Evolutionary conservation across 1,140 invertebrate genomes (phyloP).

Genomic region (Ceratina australensis): DNA sequence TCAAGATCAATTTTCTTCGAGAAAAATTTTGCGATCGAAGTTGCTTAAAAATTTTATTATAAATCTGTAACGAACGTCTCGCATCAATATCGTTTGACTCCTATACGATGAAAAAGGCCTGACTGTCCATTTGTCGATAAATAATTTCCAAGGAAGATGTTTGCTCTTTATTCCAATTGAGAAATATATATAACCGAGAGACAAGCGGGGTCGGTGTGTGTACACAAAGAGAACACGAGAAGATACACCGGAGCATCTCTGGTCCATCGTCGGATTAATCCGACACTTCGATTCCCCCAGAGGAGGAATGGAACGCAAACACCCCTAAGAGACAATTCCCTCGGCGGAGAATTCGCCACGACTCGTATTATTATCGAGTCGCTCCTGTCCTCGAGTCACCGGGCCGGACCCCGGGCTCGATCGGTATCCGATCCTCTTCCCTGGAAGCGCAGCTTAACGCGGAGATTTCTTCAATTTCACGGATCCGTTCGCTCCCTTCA

Average conservation of each 20-base stretch:
- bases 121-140: no score
- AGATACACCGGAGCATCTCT: neutral
- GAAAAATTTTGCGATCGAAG: no score
- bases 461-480: slow-evolving; percentile 75
- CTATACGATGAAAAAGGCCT: no score
- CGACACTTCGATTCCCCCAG: slow-evolving; percentile 53
- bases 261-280: slow-evolving; percentile 48
- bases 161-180: no score
- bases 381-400: slow-evolving; percentile 46
- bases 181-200: neutral
- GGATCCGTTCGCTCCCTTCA: slow-evolving; percentile 71
- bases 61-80: no score
- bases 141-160: no score
- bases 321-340: slow-evolving; percentile 34
- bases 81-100: no score
- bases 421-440: slow-evolving; percentile 66
- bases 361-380: slow-evolving; percentile 60
- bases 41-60: no score
- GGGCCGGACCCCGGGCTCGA: slow-evolving; percentile 15
- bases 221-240: neutral
- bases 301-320: slow-evolving; percentile 25
- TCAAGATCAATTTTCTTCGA: neutral
- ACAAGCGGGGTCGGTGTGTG: neutral
- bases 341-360: slow-evolving; percentile 37
- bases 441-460: slow-evolving; percentile 10